A percentile compares a stretch with the other conserved stretches of the same genome.
Conservation (phyloP, 1,140 invertebrate genomes). For the Tetranychus urticae region DNA sequence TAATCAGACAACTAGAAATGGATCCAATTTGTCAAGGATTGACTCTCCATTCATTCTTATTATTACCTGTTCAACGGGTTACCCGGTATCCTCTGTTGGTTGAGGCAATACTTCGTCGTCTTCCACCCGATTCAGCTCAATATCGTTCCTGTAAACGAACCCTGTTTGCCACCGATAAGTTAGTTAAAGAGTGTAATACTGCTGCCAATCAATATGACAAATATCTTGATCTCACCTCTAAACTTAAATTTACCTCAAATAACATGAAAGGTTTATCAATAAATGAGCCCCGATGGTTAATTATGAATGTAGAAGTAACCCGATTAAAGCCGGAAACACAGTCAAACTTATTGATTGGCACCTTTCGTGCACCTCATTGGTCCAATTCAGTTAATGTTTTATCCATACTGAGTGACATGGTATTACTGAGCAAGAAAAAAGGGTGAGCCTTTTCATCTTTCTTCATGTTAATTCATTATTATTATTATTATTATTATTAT, state of each 20-base stretch:
- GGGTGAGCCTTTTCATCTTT: conserved; percentile 14
- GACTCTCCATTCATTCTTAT: conserved; percentile 70
- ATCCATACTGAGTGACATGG: conserved; percentile 72
- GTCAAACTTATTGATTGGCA: conserved; percentile 35
- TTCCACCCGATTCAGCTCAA: conserved; percentile 32
- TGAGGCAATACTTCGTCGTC: conserved; percentile 61
- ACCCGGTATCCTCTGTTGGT: conserved; percentile 75
- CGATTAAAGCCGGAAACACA: conserved; percentile 40
- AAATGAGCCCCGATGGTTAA: conserved; percentile 45
- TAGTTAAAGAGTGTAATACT: conserved; percentile 16
- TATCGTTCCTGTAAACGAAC: conserved; percentile 49
- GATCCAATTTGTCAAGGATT: conserved; percentile 58
- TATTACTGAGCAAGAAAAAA: conserved; percentile 63
- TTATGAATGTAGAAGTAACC: conserved; percentile 56
- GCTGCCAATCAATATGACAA: neutral
- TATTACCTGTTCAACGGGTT: conserved; percentile 91
- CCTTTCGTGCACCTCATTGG: conserved; percentile 38
- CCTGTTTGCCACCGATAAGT: conserved; percentile 49
- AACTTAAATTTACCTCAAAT: neutral
- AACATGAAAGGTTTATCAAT: conserved; percentile 34
- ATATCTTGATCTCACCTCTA: neutral
- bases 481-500: neutral
- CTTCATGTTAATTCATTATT: neutral
- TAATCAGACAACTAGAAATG: conserved; percentile 45
- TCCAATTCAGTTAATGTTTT: conserved; percentile 42